phyloP scores from a whole-genome alignment of 1,140 invertebrate genomes.

The Apis cerana region DNA sequence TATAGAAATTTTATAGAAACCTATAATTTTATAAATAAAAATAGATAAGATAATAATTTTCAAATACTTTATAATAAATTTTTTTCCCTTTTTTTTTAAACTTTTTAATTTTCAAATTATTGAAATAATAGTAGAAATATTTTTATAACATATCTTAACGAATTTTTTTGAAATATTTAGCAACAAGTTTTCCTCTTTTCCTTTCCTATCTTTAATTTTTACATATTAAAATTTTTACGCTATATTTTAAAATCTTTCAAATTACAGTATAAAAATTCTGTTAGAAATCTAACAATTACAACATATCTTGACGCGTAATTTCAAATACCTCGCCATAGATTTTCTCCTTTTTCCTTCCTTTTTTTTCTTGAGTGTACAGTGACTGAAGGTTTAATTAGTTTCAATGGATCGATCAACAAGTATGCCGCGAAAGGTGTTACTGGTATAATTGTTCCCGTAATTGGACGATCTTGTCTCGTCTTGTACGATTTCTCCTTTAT shows the following conservation, averaged over 20 bases:
- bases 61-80: too few relatives aligned
- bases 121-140: background rate
- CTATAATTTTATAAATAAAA: too few relatives aligned
- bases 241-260: background rate
- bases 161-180: background rate
- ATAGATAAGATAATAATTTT: too few relatives aligned
- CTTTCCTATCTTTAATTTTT: background rate
- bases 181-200: too few relatives aligned
- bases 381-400: conserved; percentile 26
- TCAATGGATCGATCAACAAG: background rate
- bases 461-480: conserved; percentile 7
- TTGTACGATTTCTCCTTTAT: conserved; percentile 10
- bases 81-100: background rate
- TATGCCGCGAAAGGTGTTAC: conserved; percentile 27
- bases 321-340: background rate
- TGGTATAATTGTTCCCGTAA: conserved; percentile 27
- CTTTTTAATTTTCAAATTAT: background rate
- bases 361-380: background rate
- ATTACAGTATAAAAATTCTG: background rate
- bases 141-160: too few relatives aligned
- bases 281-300: background rate
- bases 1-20: background rate
- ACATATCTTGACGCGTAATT: background rate
- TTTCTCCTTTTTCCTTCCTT: background rate
- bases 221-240: background rate